These are phyloP conservation scores for Eilema griseolum DNA, from an alignment of 2,888 invertebrate species.

Conservation along the genomic window DNA sequence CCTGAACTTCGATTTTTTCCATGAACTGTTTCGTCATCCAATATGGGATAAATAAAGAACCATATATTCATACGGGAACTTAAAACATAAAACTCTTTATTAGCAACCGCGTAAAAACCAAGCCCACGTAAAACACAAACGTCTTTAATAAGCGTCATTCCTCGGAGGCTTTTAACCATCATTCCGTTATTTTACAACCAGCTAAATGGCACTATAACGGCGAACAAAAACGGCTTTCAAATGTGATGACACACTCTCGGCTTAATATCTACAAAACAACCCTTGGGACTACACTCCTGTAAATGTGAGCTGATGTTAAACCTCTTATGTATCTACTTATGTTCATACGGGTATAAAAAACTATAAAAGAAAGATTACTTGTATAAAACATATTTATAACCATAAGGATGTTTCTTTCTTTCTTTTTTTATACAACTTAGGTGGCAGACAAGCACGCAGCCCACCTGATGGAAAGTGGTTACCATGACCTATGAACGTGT, in stretches of 20 bases:
- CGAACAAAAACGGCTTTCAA: constrained; percentile 17
- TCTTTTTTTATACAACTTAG: no score
- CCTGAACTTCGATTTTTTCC: no score
- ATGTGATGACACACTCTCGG: constrained; percentile 17
- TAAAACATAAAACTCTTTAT: not conserved
- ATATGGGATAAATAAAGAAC: no score
- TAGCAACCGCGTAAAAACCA: not conserved
- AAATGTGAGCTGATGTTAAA: constrained; percentile 8
- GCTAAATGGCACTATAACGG: constrained; percentile 12
- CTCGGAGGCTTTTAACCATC: constrained; percentile 17
- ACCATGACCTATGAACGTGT: no score
- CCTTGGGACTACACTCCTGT: constrained; percentile 4
- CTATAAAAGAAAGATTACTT: constrained; percentile 2
- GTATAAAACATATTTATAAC: not conserved
- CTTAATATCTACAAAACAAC: constrained; percentile 17
- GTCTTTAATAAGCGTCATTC: constrained; percentile 17
- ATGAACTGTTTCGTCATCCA: no score
- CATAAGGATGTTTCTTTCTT: not conserved
- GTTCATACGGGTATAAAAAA: not conserved
- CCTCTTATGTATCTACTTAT: not conserved
- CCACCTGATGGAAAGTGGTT: no score
- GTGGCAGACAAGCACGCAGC: no score
- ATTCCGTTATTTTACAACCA: constrained; percentile 23
- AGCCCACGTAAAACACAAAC: constrained; percentile 24
- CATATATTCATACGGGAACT: no score